Percentiles rank a stretch among this genome's conserved stretches.
Conservation (phyloP, 2,113 vertebrate genomes). For the Pheucticus melanocephalus region DNA sequence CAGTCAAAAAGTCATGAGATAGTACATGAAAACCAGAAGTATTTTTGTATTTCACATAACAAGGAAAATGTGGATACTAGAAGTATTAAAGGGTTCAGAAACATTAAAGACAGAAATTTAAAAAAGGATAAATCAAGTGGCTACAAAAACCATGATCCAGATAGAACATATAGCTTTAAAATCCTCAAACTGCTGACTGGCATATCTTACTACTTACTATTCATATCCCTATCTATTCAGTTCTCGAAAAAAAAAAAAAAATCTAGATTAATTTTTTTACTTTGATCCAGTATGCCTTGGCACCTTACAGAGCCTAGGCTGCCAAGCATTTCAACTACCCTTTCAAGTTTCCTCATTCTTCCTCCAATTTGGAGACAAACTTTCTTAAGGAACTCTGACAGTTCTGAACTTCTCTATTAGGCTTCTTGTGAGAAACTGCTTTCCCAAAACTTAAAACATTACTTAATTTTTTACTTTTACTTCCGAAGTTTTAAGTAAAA, state of each 20-base stretch:
- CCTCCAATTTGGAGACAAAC: neutral
- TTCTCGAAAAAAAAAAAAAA: neutral
- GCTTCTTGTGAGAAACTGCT: neutral
- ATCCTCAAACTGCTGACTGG: neutral
- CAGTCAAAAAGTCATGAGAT: neutral
- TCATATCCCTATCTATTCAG: neutral
- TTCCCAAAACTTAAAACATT: neutral
- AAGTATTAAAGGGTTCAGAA: neutral
- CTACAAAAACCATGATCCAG: neutral
- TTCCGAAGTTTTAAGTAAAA: neutral
- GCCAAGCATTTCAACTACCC: neutral
- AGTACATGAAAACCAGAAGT: neutral
- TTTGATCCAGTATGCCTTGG: neutral
- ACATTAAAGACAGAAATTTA: neutral
- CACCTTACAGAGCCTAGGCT: neutral
- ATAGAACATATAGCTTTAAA: neutral
- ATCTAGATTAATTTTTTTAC: neutral
- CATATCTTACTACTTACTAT: neutral
- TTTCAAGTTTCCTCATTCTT: neutral
- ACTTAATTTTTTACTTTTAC: neutral
- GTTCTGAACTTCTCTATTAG: neutral
- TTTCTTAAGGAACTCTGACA: neutral
- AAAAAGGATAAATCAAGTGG: neutral
- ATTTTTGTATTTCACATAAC: neutral
- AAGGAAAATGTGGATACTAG: neutral